Evolutionary conservation across 2,113 vertebrate genomes (phyloP).

Genomic region (Heterotilapia buettikoferi): DNA sequence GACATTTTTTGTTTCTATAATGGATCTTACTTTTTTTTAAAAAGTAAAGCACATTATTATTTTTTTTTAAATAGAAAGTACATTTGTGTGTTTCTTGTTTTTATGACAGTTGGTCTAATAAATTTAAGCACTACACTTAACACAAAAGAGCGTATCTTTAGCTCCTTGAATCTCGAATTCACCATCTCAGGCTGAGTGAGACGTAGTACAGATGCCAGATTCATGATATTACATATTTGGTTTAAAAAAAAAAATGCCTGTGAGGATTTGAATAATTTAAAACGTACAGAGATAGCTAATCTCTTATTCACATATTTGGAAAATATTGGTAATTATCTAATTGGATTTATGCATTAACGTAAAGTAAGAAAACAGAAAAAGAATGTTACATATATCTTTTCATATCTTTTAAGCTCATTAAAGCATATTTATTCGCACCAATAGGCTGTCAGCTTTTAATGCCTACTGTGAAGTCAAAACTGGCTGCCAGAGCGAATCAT

Average conservation of each 20-base stretch:
- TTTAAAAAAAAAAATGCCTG: too few relatives aligned
- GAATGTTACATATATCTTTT: not conserved
- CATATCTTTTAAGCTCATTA: not conserved
- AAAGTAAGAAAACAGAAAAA: not conserved
- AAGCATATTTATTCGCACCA: not conserved
- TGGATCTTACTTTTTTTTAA: fast-evolving
- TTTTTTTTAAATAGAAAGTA: not conserved
- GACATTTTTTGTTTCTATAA: not conserved
- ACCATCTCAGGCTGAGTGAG: not conserved
- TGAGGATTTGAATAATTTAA: not conserved
- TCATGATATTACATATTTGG: not conserved
- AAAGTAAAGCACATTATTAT: not conserved
- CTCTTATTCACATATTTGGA: not conserved
- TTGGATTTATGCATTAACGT: not conserved
- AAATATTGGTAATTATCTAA: not conserved
- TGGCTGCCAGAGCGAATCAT: not conserved
- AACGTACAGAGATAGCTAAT: not conserved
- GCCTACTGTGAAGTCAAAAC: not conserved
- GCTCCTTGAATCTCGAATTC: not conserved
- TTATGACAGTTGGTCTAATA: not conserved
- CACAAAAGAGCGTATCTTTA: not conserved
- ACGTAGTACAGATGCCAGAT: not conserved
- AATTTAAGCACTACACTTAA: not conserved
- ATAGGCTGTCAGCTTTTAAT: not conserved
- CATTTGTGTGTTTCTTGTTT: not conserved